phyloP scores from a whole-genome alignment of 1,140 invertebrate species.

The Saccostrea cuccullata region DNA sequence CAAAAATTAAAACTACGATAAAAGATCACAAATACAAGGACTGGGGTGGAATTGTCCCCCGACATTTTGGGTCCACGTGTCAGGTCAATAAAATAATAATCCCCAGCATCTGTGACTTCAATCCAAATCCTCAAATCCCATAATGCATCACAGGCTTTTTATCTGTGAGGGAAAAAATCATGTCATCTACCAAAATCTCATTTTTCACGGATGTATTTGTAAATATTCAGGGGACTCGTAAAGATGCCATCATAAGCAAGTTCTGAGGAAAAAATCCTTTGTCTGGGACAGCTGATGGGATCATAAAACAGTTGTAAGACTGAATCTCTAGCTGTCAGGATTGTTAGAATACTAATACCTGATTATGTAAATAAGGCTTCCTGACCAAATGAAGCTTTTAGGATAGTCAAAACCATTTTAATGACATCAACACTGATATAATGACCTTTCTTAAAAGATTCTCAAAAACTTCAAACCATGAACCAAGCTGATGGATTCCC shows the following conservation, averaged over 20 bases:
- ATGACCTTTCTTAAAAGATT: background rate
- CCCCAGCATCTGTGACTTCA: background rate
- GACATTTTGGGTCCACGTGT: background rate
- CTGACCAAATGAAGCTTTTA: background rate
- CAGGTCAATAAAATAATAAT: background rate
- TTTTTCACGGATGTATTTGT: slow-evolving; percentile 12
- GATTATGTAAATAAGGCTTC: slow-evolving; percentile 4
- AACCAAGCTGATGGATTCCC: background rate
- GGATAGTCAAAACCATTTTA: background rate
- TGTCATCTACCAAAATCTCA: background rate
- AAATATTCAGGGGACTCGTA: background rate
- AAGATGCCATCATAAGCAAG: slow-evolving; percentile 26
- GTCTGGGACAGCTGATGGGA: background rate
- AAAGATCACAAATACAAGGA: background rate
- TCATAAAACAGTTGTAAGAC: slow-evolving; percentile 21
- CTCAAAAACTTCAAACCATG: background rate
- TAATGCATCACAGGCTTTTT: background rate
- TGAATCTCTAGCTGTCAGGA: background rate
- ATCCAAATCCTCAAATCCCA: background rate
- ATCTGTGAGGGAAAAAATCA: background rate
- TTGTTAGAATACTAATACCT: slow-evolving; percentile 21
- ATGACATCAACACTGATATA: background rate
- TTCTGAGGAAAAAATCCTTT: background rate
- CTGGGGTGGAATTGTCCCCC: background rate
- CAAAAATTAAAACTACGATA: background rate